phyloP scores from a whole-genome alignment of 2,113 vertebrate species.

The Microcebus tavaratra region DNA sequence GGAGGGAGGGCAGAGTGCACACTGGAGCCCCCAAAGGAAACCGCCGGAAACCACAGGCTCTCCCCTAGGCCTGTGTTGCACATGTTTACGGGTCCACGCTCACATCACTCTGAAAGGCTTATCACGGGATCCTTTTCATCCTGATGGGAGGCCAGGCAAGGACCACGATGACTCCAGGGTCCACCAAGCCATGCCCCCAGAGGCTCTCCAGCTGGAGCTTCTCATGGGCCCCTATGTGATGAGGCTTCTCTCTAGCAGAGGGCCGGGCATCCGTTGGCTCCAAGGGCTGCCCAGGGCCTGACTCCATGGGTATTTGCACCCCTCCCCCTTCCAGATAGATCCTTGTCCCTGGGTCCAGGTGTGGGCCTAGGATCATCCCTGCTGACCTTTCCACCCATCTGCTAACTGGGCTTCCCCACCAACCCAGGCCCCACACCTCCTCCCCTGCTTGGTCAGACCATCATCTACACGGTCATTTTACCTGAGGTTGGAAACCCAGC shows the following conservation, averaged over 20 bases:
- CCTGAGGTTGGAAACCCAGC: not conserved
- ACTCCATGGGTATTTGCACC: too few species aligned
- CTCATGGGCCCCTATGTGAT: not conserved
- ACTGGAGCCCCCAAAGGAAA: not conserved
- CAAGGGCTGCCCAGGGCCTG: not conserved
- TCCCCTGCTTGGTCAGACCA: not conserved
- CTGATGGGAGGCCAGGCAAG: not conserved
- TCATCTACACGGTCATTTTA: not conserved
- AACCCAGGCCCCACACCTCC: not conserved
- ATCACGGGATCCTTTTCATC: not conserved
- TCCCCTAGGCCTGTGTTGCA: rapidly evolving
- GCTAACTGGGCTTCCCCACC: not conserved
- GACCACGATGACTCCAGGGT: not conserved
- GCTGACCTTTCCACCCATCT: not conserved
- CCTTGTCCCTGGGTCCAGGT: not conserved
- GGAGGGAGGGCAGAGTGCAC: not conserved
- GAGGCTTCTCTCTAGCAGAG: not conserved
- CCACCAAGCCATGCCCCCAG: not conserved
- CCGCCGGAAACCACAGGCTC: rapidly evolving
- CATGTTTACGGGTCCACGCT: not conserved
- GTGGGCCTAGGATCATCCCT: not conserved
- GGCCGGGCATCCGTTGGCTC: not conserved
- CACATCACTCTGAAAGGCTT: not conserved
- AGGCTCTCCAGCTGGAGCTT: not conserved
- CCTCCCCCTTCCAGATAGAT: not conserved